Evolutionary conservation across 2,797 vertebrate species (phyloP), one percentile per base, ranked within the genome.

Genomic region (Hybognathus amarus): DNA sequence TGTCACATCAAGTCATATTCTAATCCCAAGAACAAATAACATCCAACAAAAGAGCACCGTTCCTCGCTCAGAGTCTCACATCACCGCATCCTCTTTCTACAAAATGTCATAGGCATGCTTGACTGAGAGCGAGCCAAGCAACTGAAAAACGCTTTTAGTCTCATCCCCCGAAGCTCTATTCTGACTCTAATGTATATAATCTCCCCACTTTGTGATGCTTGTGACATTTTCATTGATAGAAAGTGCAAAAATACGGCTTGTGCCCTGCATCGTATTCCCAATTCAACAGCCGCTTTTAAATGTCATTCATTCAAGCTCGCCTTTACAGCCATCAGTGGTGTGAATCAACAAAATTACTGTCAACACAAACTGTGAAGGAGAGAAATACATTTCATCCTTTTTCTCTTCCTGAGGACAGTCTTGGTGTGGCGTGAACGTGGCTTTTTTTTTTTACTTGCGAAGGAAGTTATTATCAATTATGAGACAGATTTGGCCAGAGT

Each of bases 21-120:
- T 40, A 83, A 63, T 69, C 52, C 66, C 13, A 10, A 59, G 42
- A 56, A 78, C 66, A 70, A 83, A 20, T 47, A 83, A 61, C 36
- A 52, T 27, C 38, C 12, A 54, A 64, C 30, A 36, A 76, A 70
- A 50, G 54, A 83, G 52, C 30, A 33, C 6, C 6, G 13, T 24
- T 33, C 24, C 27, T 42, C 2, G 12, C 79, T 47, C 9, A 1
- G 47, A 42, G 36, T 76, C n/a, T 73, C 11, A 54, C 12, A 2
- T 42, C 30, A 22, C 15, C 4, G 79, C 73, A 71, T 77, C 83
- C 85, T 84, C 87, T 74, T 76, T 88, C 90, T 84, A 86, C 88
- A 91, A 94, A 94, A 94, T 94, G 93, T 91, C 92, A 93, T 85
- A 24, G 87, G 87, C 87, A 90, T 90, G 93, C 92, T 91, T 93